Conservation (phyloP, 2,888 invertebrate species). For the Parnassius apollo region DNA sequence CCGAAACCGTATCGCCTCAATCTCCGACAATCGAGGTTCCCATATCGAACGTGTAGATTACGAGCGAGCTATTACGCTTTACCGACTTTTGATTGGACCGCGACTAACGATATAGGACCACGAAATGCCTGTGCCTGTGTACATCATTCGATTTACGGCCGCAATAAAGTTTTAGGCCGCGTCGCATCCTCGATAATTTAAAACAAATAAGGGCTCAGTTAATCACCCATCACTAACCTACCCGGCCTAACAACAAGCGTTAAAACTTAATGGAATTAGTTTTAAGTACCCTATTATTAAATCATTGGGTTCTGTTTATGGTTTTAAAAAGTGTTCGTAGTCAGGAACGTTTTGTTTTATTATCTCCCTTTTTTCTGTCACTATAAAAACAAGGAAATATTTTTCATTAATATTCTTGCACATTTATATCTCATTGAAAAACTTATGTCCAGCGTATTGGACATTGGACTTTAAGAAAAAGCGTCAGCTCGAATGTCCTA, state of each 20-base stretch:
- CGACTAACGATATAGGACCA: slow-evolving; percentile 69
- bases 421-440: too few relatives aligned
- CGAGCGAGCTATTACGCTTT: slow-evolving; percentile 70
- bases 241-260: slow-evolving; percentile 7
- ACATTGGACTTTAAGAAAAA: too few relatives aligned
- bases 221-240: slow-evolving; percentile 40
- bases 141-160: slow-evolving; percentile 61
- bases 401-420: too few relatives aligned
- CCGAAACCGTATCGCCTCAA: slow-evolving; percentile 52
- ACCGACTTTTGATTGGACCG: slow-evolving; percentile 72
- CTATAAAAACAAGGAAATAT: not conserved
- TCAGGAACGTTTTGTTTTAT: not conserved
- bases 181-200: slow-evolving; percentile 61
- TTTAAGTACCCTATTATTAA: slow-evolving; percentile 19
- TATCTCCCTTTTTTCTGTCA: not conserved
- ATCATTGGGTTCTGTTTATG: slow-evolving; percentile 26
- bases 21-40: slow-evolving; percentile 65
- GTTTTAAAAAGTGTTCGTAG: not conserved
- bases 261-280: slow-evolving; percentile 17
- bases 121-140: slow-evolving; percentile 46
- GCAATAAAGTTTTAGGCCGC: slow-evolving; percentile 60
- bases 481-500: too few relatives aligned
- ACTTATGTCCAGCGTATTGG: too few relatives aligned
- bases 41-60: slow-evolving; percentile 68
- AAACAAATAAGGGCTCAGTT: slow-evolving; percentile 57